Conservation (phyloP, 2,797 vertebrate genomes). For the Takifugu ocellatus region DNA sequence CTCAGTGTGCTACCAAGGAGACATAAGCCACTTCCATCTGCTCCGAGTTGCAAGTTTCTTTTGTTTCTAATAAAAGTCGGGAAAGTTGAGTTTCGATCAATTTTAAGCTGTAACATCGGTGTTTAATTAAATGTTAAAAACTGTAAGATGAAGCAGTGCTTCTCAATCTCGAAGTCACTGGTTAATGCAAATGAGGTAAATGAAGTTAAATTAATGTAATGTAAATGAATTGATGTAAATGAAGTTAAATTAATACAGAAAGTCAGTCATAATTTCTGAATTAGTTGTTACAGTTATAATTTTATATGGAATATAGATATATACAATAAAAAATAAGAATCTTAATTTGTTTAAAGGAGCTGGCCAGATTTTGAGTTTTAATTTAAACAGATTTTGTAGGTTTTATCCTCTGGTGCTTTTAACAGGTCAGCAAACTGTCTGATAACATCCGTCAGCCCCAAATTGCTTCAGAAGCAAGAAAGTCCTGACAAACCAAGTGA, state of each 20-base stretch:
- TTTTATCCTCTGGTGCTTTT: not conserved
- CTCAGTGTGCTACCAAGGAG: constrained; percentile 75
- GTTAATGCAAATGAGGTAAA: no score
- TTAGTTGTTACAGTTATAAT: no score
- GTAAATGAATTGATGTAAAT: no score
- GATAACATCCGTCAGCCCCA: constrained; percentile 2
- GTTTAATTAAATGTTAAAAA: constrained; percentile 54
- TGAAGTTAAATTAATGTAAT: no score
- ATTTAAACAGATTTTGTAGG: no score
- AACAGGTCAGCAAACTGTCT: constrained; percentile 22
- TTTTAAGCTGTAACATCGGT: constrained; percentile 45
- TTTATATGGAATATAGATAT: no score
- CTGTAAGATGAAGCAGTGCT: not conserved
- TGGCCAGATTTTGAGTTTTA: no score
- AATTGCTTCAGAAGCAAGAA: not conserved
- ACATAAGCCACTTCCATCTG: constrained; percentile 83
- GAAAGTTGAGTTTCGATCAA: constrained; percentile 65
- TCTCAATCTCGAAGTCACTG: no score
- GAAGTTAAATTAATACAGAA: no score
- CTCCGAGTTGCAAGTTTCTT: constrained; percentile 72
- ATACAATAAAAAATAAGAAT: no score
- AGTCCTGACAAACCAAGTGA: not conserved
- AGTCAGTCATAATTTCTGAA: no score
- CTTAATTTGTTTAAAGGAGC: no score
- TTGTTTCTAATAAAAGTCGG: constrained; percentile 73